A percentile compares a stretch with the other conserved stretches of the same genome.
Evolutionary conservation across 2,797 vertebrate genomes (phyloP).

Genomic region (Hydrophis major): DNA sequence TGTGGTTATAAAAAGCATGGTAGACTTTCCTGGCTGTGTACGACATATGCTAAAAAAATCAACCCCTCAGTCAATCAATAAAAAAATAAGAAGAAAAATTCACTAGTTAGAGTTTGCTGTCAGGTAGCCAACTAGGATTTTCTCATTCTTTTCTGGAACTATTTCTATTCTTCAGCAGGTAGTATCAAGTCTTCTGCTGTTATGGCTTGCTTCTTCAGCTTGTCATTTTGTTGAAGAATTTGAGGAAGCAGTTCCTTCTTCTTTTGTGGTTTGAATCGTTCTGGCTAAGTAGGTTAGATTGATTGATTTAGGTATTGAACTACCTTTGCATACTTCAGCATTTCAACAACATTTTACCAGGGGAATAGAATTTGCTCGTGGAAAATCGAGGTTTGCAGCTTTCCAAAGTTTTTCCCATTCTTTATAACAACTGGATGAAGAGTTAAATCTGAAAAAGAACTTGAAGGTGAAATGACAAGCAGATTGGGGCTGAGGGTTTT

Average conservation of each 20-base stretch:
- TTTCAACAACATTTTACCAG: not conserved
- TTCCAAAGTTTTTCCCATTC: fast-evolving
- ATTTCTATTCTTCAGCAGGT: not conserved
- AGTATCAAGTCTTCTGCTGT: not conserved
- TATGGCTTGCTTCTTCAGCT: not conserved
- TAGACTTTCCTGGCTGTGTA: no score
- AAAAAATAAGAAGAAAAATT: no score
- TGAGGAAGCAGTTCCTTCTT: fast-evolving
- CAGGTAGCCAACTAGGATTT: fast-evolving
- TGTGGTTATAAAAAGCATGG: no score
- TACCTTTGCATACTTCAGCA: fast-evolving
- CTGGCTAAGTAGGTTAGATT: fast-evolving
- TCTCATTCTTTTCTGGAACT: not conserved
- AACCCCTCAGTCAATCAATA: no score
- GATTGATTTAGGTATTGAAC: not conserved
- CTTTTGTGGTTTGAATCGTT: fast-evolving
- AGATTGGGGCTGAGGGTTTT: not conserved
- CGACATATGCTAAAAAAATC: no score
- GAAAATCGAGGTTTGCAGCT: not conserved
- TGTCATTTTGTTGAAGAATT: not conserved
- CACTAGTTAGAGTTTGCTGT: fast-evolving
- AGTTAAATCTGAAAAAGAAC: not conserved
- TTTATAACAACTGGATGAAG: not conserved
- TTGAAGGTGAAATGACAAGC: not conserved
- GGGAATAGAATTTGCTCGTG: not conserved